These are phyloP conservation scores for Chitala chitala DNA, from an alignment of 2,113 vertebrate species.

Conservation along the genomic window DNA sequence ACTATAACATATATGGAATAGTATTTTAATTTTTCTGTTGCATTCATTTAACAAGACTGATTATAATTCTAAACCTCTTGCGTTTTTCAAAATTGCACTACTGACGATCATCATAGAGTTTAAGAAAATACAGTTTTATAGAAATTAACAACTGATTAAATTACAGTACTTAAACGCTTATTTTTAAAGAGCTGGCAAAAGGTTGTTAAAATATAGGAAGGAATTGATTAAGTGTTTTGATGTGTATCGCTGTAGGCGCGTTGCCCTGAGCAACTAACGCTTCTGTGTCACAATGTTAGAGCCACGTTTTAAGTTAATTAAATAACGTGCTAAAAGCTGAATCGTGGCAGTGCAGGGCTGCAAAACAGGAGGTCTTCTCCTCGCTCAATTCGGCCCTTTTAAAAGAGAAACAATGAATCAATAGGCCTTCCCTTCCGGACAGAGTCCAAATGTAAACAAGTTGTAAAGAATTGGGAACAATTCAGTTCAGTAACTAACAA, in stretches of 20 bases:
- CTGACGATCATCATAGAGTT: no score
- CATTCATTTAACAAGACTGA: no score
- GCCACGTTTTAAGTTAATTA: slow-evolving; percentile 37
- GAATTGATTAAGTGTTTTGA: no score
- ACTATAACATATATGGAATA: no score
- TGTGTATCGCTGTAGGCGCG: background rate
- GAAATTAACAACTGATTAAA: no score
- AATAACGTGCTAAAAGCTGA: slow-evolving; percentile 38
- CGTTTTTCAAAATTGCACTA: no score
- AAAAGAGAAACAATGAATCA: slow-evolving; percentile 59
- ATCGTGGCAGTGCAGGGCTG: slow-evolving; percentile 31
- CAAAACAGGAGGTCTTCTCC: slow-evolving; percentile 36
- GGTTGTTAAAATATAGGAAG: no score
- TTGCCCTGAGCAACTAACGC: background rate
- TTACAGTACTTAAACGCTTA: no score
- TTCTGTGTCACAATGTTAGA: slow-evolving; percentile 39
- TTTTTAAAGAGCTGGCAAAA: no score
- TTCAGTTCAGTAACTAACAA: slow-evolving; percentile 56
- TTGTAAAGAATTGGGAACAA: slow-evolving; percentile 59
- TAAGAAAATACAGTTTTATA: no score
- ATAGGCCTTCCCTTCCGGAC: slow-evolving; percentile 58
- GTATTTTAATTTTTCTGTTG: no score
- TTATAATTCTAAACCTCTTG: no score
- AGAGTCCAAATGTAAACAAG: slow-evolving; percentile 64
- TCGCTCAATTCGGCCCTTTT: slow-evolving; percentile 46